These are phyloP conservation scores for Meriones unguiculatus DNA, from an alignment of 2,113 vertebrate genomes.

Conservation along the genomic window DNA sequence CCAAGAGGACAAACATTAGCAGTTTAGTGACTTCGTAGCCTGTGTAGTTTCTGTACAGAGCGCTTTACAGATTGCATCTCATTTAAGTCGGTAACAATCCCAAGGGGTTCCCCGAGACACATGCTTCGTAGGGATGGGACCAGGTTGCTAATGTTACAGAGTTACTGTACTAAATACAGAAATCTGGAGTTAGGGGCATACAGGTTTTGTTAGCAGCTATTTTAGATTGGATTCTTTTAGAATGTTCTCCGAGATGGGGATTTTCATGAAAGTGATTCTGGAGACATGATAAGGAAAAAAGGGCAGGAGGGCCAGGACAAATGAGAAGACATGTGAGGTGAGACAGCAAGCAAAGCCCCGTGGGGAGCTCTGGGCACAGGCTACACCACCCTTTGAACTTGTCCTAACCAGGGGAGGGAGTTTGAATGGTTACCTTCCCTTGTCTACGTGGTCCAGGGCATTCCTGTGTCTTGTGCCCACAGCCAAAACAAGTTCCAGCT, in stretches of 20 bases:
- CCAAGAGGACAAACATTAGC: neutral
- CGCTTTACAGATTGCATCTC: neutral
- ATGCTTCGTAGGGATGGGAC: neutral
- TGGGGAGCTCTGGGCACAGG: neutral
- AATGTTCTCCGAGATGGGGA: neutral
- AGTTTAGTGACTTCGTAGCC: neutral
- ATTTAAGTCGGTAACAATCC: neutral
- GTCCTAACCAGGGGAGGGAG: neutral
- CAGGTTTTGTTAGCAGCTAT: neutral
- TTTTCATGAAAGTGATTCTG: constrained; percentile 1
- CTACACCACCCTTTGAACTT: neutral
- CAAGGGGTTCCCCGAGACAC: neutral
- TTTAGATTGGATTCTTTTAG: constrained; percentile 30
- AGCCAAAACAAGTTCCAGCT: neutral
- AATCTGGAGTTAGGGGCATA: neutral
- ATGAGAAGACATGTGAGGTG: neutral
- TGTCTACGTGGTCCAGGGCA: neutral
- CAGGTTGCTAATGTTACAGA: neutral
- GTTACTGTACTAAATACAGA: neutral
- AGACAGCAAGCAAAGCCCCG: neutral
- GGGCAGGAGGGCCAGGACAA: neutral
- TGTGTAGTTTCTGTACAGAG: neutral
- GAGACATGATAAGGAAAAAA: neutral
- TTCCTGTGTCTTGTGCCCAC: neutral
- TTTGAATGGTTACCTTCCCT: neutral